These are phyloP conservation scores for Habrosyne pyritoides DNA, from an alignment of 2,888 invertebrate species.

Conservation along the genomic window DNA sequence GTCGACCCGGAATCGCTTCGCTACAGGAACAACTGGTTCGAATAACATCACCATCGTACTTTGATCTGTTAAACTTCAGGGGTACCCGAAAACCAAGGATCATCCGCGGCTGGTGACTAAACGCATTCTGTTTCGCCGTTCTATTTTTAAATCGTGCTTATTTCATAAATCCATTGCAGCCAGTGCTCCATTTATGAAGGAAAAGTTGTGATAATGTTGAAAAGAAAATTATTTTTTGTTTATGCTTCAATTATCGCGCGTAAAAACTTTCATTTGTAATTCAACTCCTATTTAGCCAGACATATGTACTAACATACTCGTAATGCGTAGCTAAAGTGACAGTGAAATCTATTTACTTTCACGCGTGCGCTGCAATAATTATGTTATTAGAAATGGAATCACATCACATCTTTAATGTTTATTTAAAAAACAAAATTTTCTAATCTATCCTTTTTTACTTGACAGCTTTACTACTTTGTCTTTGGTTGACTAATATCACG, in stretches of 20 bases:
- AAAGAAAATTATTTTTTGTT: neutral
- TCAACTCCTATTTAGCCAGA: neutral
- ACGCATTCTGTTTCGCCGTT: conserved; percentile 34
- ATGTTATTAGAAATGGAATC: conserved; percentile 11
- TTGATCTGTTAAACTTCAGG: conserved; percentile 27
- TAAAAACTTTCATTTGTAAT: conserved; percentile 22
- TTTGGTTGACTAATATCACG: neutral
- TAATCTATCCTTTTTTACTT: too few relatives aligned
- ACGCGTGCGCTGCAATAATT: conserved; percentile 25
- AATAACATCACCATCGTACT: conserved; percentile 40
- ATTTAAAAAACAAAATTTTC: too few relatives aligned
- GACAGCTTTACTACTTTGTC: too few relatives aligned
- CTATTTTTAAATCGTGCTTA: conserved; percentile 52
- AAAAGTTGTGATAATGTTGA: neutral
- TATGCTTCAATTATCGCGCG: conserved; percentile 18
- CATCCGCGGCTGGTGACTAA: conserved; percentile 29
- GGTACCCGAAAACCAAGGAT: conserved; percentile 15
- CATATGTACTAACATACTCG: conserved; percentile 11
- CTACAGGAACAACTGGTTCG: conserved; percentile 47
- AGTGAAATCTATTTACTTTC: conserved; percentile 30
- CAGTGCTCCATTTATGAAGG: conserved; percentile 29
- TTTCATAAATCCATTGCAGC: conserved; percentile 36
- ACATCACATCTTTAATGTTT: too few relatives aligned
- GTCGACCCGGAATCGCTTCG: conserved; percentile 55
- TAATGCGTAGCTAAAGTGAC: neutral